Conservation (phyloP, 1,140 invertebrate genomes). For the Zaprionus taronus region DNA sequence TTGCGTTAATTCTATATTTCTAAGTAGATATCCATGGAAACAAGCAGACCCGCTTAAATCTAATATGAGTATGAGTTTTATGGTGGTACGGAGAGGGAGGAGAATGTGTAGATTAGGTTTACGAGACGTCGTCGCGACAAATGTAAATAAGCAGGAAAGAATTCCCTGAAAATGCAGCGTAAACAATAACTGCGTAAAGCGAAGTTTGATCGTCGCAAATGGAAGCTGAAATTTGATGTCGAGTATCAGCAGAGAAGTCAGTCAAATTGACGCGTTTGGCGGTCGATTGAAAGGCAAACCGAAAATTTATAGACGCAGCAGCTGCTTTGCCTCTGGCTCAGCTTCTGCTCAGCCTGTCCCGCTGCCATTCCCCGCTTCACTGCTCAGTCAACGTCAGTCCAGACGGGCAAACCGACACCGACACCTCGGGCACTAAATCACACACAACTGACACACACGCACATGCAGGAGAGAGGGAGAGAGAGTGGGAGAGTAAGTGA, state of each 20-base stretch:
- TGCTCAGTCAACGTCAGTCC: slow-evolving; percentile 6
- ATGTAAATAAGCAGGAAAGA: slow-evolving; percentile 55
- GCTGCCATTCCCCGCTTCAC: neutral
- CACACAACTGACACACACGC: slow-evolving; percentile 50
- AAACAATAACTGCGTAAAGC: slow-evolving; percentile 28
- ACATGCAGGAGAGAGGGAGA: neutral
- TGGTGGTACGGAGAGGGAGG: neutral
- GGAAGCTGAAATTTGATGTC: neutral
- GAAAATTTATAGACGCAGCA: slow-evolving; percentile 63
- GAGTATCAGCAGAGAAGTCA: slow-evolving; percentile 60
- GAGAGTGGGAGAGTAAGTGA: neutral
- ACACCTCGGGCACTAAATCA: slow-evolving; percentile 68
- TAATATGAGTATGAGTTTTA: no score
- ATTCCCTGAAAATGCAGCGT: slow-evolving; percentile 17
- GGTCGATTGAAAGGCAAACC: slow-evolving; percentile 75
- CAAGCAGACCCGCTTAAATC: no score
- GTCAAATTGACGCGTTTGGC: slow-evolving; percentile 56
- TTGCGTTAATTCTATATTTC: no score
- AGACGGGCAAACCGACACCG: slow-evolving; percentile 35
- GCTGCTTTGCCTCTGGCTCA: neutral
- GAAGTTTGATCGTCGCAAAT: slow-evolving; percentile 1
- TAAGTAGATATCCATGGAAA: no score
- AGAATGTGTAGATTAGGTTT: neutral
- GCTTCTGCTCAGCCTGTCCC: neutral
- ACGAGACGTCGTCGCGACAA: slow-evolving; percentile 48